These are phyloP conservation scores for Notodonta ziczac DNA, from an alignment of 2,888 invertebrate species.

Conservation along the genomic window DNA sequence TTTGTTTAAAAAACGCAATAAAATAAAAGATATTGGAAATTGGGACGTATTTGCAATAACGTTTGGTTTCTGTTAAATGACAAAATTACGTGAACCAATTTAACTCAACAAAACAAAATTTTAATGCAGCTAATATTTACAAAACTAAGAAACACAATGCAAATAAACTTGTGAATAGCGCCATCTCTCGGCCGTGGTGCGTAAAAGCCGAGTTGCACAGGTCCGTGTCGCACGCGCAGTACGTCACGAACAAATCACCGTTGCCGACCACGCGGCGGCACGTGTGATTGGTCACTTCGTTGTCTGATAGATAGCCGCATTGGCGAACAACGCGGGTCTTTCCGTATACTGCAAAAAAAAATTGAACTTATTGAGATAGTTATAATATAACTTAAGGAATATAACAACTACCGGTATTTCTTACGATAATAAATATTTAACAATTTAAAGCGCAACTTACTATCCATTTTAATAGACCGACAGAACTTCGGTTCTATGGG, in stretches of 20 bases:
- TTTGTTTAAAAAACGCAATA: too few relatives aligned
- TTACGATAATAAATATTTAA: too few relatives aligned
- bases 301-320: constrained; percentile 91
- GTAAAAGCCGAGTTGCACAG: constrained; percentile 87
- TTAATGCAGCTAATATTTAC: constrained; percentile 7
- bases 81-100: too few relatives aligned
- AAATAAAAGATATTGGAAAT: too few relatives aligned
- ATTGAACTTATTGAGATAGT: too few relatives aligned
- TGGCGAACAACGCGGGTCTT: constrained; percentile 90
- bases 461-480: constrained; percentile 92
- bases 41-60: too few relatives aligned
- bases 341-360: constrained; percentile 86
- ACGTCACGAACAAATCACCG: constrained; percentile 88
- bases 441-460: constrained; percentile 68
- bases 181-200: constrained; percentile 39
- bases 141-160: constrained; percentile 17
- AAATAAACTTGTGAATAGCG: constrained; percentile 35
- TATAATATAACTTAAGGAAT: too few relatives aligned
- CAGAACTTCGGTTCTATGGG: constrained; percentile 88
- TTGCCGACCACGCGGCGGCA: constrained; percentile 90
- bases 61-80: too few relatives aligned
- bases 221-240: constrained; percentile 91
- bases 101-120: constrained; percentile 8
- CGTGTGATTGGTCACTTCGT: constrained; percentile 73
- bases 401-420: too few relatives aligned